These are phyloP conservation scores for Macaria notata DNA, from an alignment of 2,888 invertebrate genomes.

Conservation along the genomic window DNA sequence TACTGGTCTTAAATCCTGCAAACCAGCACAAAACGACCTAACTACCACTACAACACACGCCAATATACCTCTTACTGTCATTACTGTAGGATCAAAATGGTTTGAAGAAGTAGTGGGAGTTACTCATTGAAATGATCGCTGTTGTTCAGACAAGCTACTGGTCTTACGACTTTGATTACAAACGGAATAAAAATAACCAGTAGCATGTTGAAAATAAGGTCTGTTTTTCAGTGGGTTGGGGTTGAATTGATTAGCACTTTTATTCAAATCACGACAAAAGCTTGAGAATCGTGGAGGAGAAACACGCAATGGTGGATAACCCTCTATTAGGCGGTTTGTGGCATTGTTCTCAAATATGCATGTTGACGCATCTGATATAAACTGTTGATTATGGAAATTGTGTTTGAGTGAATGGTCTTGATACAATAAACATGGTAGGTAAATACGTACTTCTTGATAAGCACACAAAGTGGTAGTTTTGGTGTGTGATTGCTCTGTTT, in stretches of 20 bases:
- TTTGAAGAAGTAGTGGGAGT: not conserved
- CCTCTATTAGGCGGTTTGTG: constrained; percentile 45
- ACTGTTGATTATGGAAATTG: constrained; percentile 41
- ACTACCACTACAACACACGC: constrained; percentile 30
- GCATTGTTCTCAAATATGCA: constrained; percentile 61
- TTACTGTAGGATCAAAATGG: not conserved
- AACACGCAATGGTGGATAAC: constrained; percentile 40
- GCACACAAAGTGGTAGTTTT: no score
- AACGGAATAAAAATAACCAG: constrained; percentile 17
- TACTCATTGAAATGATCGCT: constrained; percentile 5
- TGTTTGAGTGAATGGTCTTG: constrained; percentile 27
- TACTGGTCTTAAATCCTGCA: constrained; percentile 67
- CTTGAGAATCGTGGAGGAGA: constrained; percentile 41
- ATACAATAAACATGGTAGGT: constrained; percentile 25
- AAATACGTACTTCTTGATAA: no score
- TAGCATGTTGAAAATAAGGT: constrained; percentile 11
- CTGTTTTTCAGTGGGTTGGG: constrained; percentile 16
- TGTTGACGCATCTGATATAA: constrained; percentile 52
- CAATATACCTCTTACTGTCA: constrained; percentile 35
- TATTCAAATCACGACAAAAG: constrained; percentile 36
- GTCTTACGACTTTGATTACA: constrained; percentile 40
- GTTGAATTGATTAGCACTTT: constrained; percentile 29
- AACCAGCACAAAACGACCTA: constrained; percentile 37
- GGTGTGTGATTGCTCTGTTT: no score
- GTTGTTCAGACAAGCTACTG: constrained; percentile 37